These are phyloP conservation scores for Myiotriccus ornatus DNA, from an alignment of 2,797 vertebrate species.

Conservation along the genomic window DNA sequence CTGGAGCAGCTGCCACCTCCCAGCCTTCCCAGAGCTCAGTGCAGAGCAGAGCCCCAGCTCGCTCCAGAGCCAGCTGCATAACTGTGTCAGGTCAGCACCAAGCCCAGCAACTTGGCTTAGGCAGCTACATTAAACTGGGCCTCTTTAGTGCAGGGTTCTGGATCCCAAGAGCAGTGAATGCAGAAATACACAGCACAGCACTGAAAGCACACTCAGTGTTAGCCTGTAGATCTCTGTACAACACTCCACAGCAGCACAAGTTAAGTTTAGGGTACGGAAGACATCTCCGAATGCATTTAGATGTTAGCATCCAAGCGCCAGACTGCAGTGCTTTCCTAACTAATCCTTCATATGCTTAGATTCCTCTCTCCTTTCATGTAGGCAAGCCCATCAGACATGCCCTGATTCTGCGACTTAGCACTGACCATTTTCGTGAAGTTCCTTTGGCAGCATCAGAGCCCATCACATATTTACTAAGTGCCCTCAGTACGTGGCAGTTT, in stretches of 20 bases:
- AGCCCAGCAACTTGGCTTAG: background rate
- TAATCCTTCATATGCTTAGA: background rate
- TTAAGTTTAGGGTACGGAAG: background rate
- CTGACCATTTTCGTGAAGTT: background rate
- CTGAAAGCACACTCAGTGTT: background rate
- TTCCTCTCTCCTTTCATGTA: background rate
- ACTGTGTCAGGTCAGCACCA: background rate
- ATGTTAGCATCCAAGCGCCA: background rate
- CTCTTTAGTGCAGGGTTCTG: rapidly evolving
- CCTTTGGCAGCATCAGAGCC: background rate
- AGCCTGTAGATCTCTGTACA: background rate
- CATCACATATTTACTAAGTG: background rate
- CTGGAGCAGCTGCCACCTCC: background rate
- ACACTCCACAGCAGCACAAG: background rate
- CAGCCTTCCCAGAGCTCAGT: background rate
- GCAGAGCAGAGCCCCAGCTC: background rate
- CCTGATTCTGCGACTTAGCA: background rate
- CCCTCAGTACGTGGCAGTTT: background rate
- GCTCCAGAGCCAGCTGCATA: background rate
- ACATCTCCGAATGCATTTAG: background rate
- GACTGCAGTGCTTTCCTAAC: background rate
- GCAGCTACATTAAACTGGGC: background rate
- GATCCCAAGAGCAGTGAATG: background rate
- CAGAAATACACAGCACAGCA: background rate
- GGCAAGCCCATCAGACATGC: background rate